Base-by-base conservation (phyloP, 2,888 invertebrate genomes). In the Rhaphigaster nebulosa region DNA sequence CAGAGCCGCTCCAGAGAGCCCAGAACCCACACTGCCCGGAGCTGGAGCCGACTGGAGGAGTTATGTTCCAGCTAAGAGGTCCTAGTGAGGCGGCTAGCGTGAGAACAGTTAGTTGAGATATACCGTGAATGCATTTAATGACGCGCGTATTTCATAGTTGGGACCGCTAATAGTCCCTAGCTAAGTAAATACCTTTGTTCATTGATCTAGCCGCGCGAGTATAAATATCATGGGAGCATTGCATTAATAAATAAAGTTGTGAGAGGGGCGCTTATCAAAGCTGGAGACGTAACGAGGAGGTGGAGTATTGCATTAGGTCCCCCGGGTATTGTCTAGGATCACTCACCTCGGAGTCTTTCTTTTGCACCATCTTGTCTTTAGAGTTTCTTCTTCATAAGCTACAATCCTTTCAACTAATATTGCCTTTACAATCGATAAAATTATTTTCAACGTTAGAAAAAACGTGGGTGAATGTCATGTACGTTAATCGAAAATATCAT, bases 81-180 rank as follows among this genome's bases (percentile, higher is more conserved):
- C n/a, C n/a, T 84, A 84, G 84, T 84, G 84, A 84, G 34, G 13
- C 15, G 34, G 70, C 29, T 34, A 70, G 80, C 45, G 84, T 84
- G 84, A 84, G 84, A 84, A 80, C 80, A 80, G 80, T 80, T 80
- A 80, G 23, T 10, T 8, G 80, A 84, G 80, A 45, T 50, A 84
- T 45, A 41, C 45, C 45, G 84, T 84, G 84, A 84, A 41, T 84
- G 84, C 84, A 84, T 84, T 23, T 84, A 84, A 84, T 84, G 84
- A 84, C 45, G 45, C 26, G 38, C 45, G 45, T 84, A 84, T 84
- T 45, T 84, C 84, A 84, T 84, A 45, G 45, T 41, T 80, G 1
- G 41, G 13, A 8, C 80, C 26, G 80, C 84, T 84, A 84, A 84
- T 84, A 84, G 84, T 84, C 84, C 13, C 84, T 23, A n/a, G 84